These are phyloP conservation scores for Cephus nigrinus DNA, from an alignment of 2,888 invertebrate species.

Conservation along the genomic window DNA sequence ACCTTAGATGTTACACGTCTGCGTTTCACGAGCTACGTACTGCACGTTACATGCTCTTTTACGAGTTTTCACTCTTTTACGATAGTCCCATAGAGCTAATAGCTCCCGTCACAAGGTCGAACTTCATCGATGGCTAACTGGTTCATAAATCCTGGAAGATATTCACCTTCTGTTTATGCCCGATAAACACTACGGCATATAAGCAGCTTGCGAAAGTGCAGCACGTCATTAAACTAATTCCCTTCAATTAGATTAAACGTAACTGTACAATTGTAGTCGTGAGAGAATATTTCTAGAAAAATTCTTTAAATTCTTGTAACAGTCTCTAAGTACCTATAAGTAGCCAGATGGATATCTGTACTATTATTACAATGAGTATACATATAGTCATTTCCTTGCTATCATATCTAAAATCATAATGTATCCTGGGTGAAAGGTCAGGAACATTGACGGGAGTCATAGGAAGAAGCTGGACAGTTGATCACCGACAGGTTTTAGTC, in stretches of 20 bases:
- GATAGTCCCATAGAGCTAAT: background rate
- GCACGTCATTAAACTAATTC: too few relatives aligned
- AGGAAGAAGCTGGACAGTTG: too few relatives aligned
- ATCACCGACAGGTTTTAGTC: too few relatives aligned
- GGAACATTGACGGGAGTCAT: slow-evolving; percentile 25
- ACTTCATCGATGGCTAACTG: background rate
- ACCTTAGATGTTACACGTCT: background rate
- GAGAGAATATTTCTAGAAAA: too few relatives aligned
- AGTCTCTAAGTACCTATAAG: too few relatives aligned
- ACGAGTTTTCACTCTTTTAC: background rate
- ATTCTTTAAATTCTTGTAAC: too few relatives aligned
- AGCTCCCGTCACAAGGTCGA: background rate
- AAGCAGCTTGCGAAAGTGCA: too few relatives aligned
- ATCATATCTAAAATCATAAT: slow-evolving; percentile 35
- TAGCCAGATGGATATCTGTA: too few relatives aligned
- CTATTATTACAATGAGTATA: too few relatives aligned
- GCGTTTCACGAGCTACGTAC: background rate
- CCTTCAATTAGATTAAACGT: too few relatives aligned
- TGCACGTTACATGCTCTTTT: background rate
- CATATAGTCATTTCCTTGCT: background rate
- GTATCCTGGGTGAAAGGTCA: slow-evolving; percentile 52
- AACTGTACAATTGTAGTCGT: too few relatives aligned
- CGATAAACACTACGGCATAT: too few relatives aligned
- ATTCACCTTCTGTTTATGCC: background rate
- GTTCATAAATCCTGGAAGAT: background rate